Evolutionary conservation across 1,140 invertebrate species (phyloP), one percentile per base, ranked within the genome.

Genomic region (Macrocentrus cingulum): DNA sequence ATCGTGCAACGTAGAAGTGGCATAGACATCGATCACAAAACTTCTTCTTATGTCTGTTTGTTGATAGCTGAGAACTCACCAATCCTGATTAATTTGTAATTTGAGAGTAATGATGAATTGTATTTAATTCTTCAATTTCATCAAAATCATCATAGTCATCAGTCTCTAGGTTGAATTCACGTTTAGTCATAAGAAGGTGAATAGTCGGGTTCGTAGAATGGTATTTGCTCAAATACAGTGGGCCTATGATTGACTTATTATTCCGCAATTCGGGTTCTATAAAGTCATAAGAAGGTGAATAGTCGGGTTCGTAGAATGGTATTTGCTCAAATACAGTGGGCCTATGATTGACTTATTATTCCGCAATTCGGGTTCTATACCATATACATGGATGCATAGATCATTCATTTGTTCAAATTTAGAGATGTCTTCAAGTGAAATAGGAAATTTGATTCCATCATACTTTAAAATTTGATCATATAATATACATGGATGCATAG

Each of bases 1-100:
- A 23, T 36, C 5, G n/a, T 52, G 34, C 6, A 0, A 1, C 0
- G 4, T n/a, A 6, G 29, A 58, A 63, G 39, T 63, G 59, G 15
- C 45, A 46, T 2, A 63, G 34, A 34, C 62, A 63, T 52, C 54
- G 16, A 46, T 63, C 59, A 46, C 59, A 61, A 22, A 63, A 32
- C 22, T 22, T 46, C 22, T 13, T 42, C 1, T n/a, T 9, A 51
- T 23, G 2, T 3, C 44, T 0, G 48, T 51, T 15, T 18, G 48
- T 53, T 20, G 62, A 54, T 2, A 64, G n/a, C 54, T 61, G 62
- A 5, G 18, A 19, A 13, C 23, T 41, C 2, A 64, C 15, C 22
- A 64, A 42, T n/a, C 60, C 7, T 15, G 59, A 59, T 11, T 61
- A 29, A 52, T 61, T 46, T 49, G 37, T 58, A 0, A 64, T 64